Percentiles rank a stretch among this genome's conserved stretches.
These are phyloP conservation scores for Lota lota DNA, from an alignment of 2,113 vertebrate species.

Conservation along the genomic window DNA sequence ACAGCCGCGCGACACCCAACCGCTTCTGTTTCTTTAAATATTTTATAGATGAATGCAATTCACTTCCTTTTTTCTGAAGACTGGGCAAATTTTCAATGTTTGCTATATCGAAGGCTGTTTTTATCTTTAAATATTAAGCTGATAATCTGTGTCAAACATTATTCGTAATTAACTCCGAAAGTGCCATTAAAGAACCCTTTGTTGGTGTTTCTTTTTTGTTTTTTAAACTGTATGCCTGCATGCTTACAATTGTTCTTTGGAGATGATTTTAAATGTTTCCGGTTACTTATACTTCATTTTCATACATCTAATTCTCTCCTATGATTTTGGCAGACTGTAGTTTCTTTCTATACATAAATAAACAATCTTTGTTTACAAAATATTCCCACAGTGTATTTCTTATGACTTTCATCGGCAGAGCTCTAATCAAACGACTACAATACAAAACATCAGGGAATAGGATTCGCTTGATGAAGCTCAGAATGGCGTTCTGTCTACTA, in stretches of 20 bases:
- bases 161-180: slow-evolving; percentile 53
- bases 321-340: slow-evolving; percentile 78
- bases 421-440: neutral
- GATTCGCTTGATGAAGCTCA: no score
- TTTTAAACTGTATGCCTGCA: slow-evolving; percentile 77
- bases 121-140: slow-evolving; percentile 48
- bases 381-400: slow-evolving; percentile 65
- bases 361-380: slow-evolving; percentile 78
- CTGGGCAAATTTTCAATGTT: slow-evolving; percentile 34
- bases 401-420: slow-evolving; percentile 16
- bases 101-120: slow-evolving; percentile 18
- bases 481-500: slow-evolving; percentile 30
- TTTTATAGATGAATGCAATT: slow-evolving; percentile 47
- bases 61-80: slow-evolving; percentile 43
- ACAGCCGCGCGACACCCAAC: neutral
- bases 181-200: slow-evolving; percentile 70
- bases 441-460: no score
- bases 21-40: slow-evolving; percentile 43
- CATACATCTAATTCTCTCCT: slow-evolving; percentile 78
- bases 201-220: slow-evolving; percentile 65
- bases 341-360: slow-evolving; percentile 77
- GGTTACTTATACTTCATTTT: slow-evolving; percentile 76
- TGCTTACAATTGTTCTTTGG: slow-evolving; percentile 73
- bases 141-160: slow-evolving; percentile 56
- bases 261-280: slow-evolving; percentile 69